Evolutionary conservation across 1,140 invertebrate genomes (phyloP).

Genomic region (Drosophila azteca): DNA sequence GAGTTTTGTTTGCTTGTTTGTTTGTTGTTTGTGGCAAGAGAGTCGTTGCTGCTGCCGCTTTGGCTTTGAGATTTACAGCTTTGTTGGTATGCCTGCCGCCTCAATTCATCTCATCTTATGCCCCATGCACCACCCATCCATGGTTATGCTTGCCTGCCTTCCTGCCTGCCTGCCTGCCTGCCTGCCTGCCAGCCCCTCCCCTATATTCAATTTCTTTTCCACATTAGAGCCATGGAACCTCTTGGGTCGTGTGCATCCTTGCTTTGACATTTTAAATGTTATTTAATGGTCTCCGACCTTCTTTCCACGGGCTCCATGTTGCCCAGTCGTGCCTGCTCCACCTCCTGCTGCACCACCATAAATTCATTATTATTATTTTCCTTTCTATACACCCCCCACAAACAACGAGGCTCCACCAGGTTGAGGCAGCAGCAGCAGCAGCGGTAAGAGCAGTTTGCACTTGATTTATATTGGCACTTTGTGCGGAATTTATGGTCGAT

Average conservation of each 20-base stretch:
- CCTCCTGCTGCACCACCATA: conserved; percentile 30
- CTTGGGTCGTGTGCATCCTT: conserved; percentile 23
- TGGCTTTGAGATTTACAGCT: conserved; percentile 76
- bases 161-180: no score
- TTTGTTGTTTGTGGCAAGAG: conserved; percentile 45
- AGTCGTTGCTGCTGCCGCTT: conserved; percentile 42
- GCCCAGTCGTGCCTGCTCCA: no score
- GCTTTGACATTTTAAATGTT: conserved; percentile 76
- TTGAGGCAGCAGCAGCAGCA: neutral
- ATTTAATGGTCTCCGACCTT: conserved; percentile 60
- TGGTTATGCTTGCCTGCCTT: no score
- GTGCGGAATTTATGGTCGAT: conserved; percentile 37
- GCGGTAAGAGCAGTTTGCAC: conserved; percentile 25
- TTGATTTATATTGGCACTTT: conserved; percentile 52
- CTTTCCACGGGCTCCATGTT: no score
- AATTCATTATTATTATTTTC: conserved; percentile 53
- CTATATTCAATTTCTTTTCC: conserved; percentile 73
- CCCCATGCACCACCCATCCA: no score
- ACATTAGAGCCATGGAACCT: conserved; percentile 45
- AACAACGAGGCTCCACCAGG: neutral
- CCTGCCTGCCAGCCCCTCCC: neutral
- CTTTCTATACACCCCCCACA: conserved; percentile 3
- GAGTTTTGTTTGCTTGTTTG: conserved; percentile 66
- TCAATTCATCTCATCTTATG: conserved; percentile 27
- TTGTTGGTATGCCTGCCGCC: conserved; percentile 48